Base-by-base conservation (phyloP, 2,113 vertebrate genomes). In the Etheostoma cragini region DNA sequence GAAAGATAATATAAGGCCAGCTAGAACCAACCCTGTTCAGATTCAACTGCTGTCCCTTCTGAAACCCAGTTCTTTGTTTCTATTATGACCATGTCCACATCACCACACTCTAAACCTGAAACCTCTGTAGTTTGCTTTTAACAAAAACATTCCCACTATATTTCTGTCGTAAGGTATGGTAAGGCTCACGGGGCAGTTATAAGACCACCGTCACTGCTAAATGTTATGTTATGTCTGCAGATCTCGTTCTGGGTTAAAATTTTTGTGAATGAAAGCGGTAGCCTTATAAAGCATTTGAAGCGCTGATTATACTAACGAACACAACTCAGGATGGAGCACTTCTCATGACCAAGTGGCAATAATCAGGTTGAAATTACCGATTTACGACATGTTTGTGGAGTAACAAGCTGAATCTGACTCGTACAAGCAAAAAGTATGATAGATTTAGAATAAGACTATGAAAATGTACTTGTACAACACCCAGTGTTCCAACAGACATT, bases 1-100 rank as follows among this genome's bases (percentile, higher is more conserved):
- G 93, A 95, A 94, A 94, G 92, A 90, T 93, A 92, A 94, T 87
- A 88, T 95, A 96, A 95, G 95, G 94, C 94, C 91, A 92, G 91
- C 85, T 84, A 89, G 91, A 94, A 94, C 91, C 93, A 92, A 93
- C 89, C 76, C 85, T 87, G 85, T 87, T 82, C 82, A 72, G 78
- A 85, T 84, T 82, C 73, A 54, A 66, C 61, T 45, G 49, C 82
- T 74, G 81, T 72, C 50, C 80, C 64, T 53, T 78, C 61, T 35
- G 38, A 87, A 89, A 83, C 58, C 70, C 88, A 30, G 19, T 60
- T 69, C 83, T 68, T 35, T 82, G 85, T 86, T 88, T 88, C 87
- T 53, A 57, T 54, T 65, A 2, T 53, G 85, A 90, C 88, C 81
- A 77, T 21, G 72, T 88, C 81, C 88, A 86, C 85, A 90, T 85